These are phyloP conservation scores for Amniataba percoides DNA, from an alignment of 2,797 vertebrate species.

Conservation along the genomic window DNA sequence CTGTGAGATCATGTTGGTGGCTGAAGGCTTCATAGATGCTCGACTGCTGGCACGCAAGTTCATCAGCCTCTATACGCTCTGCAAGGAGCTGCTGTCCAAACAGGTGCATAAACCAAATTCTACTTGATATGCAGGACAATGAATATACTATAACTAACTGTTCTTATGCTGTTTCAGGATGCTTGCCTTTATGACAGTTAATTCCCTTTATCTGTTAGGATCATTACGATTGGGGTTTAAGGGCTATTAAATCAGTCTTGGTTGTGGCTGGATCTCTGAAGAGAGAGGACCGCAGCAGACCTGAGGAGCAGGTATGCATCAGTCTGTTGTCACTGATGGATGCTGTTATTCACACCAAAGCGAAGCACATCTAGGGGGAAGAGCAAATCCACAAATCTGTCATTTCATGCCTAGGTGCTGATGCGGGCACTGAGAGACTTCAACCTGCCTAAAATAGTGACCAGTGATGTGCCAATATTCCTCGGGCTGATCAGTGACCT, in stretches of 20 bases:
- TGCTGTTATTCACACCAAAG: slow-evolving; percentile 8
- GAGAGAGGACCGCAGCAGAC: slow-evolving; percentile 83
- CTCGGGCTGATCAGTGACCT: slow-evolving; percentile 88
- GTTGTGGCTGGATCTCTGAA: slow-evolving; percentile 87
- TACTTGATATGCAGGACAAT: neutral
- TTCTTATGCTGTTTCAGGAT: neutral
- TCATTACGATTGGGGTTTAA: slow-evolving; percentile 87
- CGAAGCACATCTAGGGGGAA: neutral
- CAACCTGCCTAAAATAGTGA: slow-evolving; percentile 89
- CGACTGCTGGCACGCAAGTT: slow-evolving; percentile 88
- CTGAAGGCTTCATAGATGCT: slow-evolving; percentile 87
- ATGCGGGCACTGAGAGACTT: slow-evolving; percentile 90
- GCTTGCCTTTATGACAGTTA: neutral
- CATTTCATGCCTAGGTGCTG: slow-evolving; percentile 78
- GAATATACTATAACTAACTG: neutral
- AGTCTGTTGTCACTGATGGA: neutral
- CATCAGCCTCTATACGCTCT: slow-evolving; percentile 88
- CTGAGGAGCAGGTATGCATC: slow-evolving; percentile 84
- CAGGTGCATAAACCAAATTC: slow-evolving; percentile 69
- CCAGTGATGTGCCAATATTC: slow-evolving; percentile 88
- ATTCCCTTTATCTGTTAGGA: slow-evolving; percentile 71
- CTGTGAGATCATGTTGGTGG: slow-evolving; percentile 88
- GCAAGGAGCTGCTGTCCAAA: slow-evolving; percentile 87
- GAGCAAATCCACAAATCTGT: neutral
- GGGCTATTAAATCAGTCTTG: slow-evolving; percentile 88